A percentile compares a stretch with the other conserved stretches of the same genome.
phyloP scores from a whole-genome alignment of 2,888 invertebrate genomes.

The Lycophotia porphyrea region DNA sequence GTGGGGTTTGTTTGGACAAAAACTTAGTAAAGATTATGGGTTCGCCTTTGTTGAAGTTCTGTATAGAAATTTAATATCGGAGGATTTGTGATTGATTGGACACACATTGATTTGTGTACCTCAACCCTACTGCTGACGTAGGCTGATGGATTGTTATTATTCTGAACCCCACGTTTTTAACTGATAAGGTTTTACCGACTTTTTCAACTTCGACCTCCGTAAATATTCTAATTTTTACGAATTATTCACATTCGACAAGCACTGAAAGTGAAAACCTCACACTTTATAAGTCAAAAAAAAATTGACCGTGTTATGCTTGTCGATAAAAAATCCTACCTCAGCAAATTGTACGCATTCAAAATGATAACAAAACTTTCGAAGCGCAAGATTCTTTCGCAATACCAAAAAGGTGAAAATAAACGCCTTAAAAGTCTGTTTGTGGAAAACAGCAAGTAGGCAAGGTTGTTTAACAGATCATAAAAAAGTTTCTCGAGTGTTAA shows the following conservation, averaged over 20 bases:
- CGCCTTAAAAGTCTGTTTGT: constrained; percentile 46
- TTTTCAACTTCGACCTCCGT: neutral
- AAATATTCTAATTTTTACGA: neutral
- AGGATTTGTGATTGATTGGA: constrained; percentile 67
- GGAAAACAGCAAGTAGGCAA: constrained; percentile 57
- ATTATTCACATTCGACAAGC: neutral
- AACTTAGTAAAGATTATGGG: constrained; percentile 74
- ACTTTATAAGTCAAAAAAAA: neutral
- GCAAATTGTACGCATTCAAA: constrained; percentile 20
- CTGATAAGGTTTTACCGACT: constrained; percentile 7
- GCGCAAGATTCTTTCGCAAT: constrained; percentile 46
- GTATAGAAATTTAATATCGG: constrained; percentile 67
- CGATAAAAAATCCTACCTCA: neutral
- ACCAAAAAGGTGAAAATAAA: constrained; percentile 52
- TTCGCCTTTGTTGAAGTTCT: constrained; percentile 64
- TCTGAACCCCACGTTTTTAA: constrained; percentile 7
- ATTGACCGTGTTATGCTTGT: too few relatives aligned
- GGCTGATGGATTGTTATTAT: constrained; percentile 42
- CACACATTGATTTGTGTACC: constrained; percentile 56
- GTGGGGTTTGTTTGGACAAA: constrained; percentile 77
- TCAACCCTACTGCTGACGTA: constrained; percentile 42
- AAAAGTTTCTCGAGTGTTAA: constrained; percentile 65
- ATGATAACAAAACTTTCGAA: constrained; percentile 33
- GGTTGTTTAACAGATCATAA: constrained; percentile 67
- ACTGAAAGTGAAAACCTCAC: neutral